Evolutionary conservation across 2,113 vertebrate genomes (phyloP).

Genomic region (Dipodomys merriami): DNA sequence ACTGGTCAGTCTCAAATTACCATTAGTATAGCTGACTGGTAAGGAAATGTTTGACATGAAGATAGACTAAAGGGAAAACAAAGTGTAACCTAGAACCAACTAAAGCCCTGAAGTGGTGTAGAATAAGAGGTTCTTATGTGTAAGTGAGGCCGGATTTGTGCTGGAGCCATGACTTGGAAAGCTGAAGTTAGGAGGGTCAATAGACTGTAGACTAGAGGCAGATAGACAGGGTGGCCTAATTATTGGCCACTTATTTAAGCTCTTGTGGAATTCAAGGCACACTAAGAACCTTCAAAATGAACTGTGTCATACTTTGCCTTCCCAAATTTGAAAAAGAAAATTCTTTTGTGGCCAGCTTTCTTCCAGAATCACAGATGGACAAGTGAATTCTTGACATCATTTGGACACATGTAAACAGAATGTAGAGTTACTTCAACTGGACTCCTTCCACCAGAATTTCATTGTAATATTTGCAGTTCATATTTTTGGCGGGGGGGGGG

Average conservation of each 20-base stretch:
- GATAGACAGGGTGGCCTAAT: not conserved
- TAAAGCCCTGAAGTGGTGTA: not conserved
- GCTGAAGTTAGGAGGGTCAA: not conserved
- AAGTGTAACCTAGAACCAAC: not conserved
- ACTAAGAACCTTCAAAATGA: not conserved
- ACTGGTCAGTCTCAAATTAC: not conserved
- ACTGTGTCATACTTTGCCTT: not conserved
- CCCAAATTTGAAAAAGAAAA: not conserved
- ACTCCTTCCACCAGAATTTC: not conserved
- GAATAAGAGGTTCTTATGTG: not conserved
- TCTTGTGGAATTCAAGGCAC: not conserved
- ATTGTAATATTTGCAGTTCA: not conserved
- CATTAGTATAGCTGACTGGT: not conserved
- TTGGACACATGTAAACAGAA: not conserved
- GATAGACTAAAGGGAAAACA: not conserved
- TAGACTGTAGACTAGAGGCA: not conserved
- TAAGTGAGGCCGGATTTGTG: rapidly evolving
- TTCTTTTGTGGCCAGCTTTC: not conserved
- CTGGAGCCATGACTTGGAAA: not conserved
- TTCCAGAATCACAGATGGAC: not conserved
- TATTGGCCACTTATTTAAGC: not conserved
- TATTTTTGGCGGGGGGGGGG: no score
- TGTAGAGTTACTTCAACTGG: not conserved
- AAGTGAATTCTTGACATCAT: not conserved
- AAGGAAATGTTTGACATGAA: not conserved